These are phyloP conservation scores for Pseudanteris insignis DNA, from an alignment of 2,888 invertebrate genomes.

Conservation along the genomic window DNA sequence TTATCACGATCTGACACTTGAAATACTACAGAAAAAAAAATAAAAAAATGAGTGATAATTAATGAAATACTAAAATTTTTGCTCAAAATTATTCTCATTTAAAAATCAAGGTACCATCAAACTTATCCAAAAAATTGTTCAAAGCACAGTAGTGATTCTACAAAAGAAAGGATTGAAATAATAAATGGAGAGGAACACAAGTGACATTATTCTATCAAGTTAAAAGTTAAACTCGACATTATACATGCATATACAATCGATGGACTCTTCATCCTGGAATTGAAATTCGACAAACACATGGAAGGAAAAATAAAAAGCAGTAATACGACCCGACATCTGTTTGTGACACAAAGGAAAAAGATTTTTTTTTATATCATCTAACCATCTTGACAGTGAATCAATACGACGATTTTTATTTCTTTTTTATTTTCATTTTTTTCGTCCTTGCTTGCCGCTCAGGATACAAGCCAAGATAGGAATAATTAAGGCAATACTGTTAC, in stretches of 20 bases:
- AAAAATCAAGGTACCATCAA: too few relatives aligned
- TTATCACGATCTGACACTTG: too few relatives aligned
- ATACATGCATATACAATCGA: slow-evolving; percentile 39
- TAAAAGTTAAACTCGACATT: slow-evolving; percentile 23
- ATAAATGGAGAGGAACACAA: slow-evolving; percentile 1
- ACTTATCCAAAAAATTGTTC: too few relatives aligned
- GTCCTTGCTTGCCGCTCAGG: slow-evolving; percentile 14
- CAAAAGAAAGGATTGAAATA: neutral
- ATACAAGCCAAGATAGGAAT: slow-evolving; percentile 35
- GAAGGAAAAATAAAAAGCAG: slow-evolving; percentile 27
- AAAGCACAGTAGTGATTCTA: too few relatives aligned
- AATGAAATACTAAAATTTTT: too few relatives aligned
- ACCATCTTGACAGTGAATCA: slow-evolving; percentile 43
- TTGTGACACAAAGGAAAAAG: slow-evolving; percentile 46
- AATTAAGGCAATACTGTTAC: slow-evolving; percentile 41
- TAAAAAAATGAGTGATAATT: too few relatives aligned
- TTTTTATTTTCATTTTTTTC: too few relatives aligned
- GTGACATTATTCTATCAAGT: slow-evolving; percentile 6
- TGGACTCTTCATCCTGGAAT: slow-evolving; percentile 42
- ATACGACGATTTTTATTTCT: slow-evolving; percentile 39
- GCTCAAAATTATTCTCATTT: too few relatives aligned
- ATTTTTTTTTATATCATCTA: slow-evolving; percentile 45
- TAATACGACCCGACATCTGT: slow-evolving; percentile 42
- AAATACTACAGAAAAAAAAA: too few relatives aligned
- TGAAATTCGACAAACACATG: slow-evolving; percentile 39